A percentile compares a stretch with the other conserved stretches of the same genome.
Conservation (phyloP, 2,888 invertebrate genomes). For the Ochropleura leucogaster region DNA sequence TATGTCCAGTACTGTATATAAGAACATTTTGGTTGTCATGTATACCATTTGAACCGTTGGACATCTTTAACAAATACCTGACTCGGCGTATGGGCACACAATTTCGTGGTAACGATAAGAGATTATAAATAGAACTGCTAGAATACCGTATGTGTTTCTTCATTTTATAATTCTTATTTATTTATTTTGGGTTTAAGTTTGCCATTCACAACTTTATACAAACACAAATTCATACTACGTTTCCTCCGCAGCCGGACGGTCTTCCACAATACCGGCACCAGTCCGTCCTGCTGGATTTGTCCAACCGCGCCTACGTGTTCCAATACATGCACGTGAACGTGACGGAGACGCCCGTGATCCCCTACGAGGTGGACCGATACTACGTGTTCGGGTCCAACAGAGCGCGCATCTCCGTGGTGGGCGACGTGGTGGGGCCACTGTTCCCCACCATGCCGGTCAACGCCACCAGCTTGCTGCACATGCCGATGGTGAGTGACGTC, state of each 20-base stretch:
- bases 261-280: conserved; percentile 98
- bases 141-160: too few relatives aligned
- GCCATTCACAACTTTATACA: too few relatives aligned
- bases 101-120: too few relatives aligned
- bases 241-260: conserved; percentile 93
- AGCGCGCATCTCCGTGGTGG: conserved; percentile 95
- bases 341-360: conserved; percentile 97
- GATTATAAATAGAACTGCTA: too few relatives aligned
- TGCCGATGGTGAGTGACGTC: conserved; percentile 91
- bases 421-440: conserved; percentile 98
- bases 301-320: conserved; percentile 97
- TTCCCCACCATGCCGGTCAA: conserved; percentile 98
- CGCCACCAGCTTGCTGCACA: conserved; percentile 94
- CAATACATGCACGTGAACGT: conserved; percentile 99
- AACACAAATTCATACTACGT: background rate
- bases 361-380: conserved; percentile 95
- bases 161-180: too few relatives aligned
- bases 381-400: conserved; percentile 98
- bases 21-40: background rate
- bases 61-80: too few relatives aligned
- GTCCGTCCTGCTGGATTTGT: conserved; percentile 97
- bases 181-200: background rate
- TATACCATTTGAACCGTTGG: too few relatives aligned
- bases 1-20: background rate
- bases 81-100: too few relatives aligned